Base-by-base conservation (phyloP, 2,797 vertebrate species). In the Ptychobarbus kaznakovi region DNA sequence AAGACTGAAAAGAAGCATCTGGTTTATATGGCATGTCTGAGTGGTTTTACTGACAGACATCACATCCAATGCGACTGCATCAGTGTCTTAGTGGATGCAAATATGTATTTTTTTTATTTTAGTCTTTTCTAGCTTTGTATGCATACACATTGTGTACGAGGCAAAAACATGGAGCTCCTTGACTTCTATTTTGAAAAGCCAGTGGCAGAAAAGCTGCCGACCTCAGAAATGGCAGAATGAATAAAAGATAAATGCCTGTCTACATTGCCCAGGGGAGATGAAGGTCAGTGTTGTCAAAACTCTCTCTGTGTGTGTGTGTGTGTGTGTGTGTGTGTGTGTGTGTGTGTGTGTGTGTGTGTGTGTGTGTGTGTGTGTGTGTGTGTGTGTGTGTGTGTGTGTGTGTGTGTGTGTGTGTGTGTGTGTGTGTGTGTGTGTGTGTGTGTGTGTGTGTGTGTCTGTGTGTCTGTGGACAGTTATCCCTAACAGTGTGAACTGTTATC, bases 201-300 rank as follows among this genome's bases (percentile, higher is more conserved):
- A 66, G 87, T 86, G 89, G 84, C 91, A 89, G 85, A 88, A 87
- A 80, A 89, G 89, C 86, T 88, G 90, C 87, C 87, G 83, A 84
- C 86, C 87, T 92, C 91, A 92, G 91, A 93, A 94, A 94, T 91
- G 93, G 92, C 90, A 93, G 87, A 93, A 94, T 94, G 92, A 94
- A 94, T 95, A 94, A 94, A 94, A 94, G 89, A 94, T 93, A 93
- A 93, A 94, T 92, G 92, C 88, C 91, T 93, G 90, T 89, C 88
- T 87, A 90, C 82, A 76, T 40, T 85, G 69, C 90, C 89, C 89
- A 74, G 61, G 84, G 89, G 91, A 93, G 86, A 92, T 91, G 92
- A 94, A 94, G 94, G 94, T 94, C 92, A 93, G 75, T 38, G 18
- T 82, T 86, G 82, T 90, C 49, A 81, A 77, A 63, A 69, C 49